These are phyloP conservation scores for Cavia aperea DNA, from an alignment of 2,113 vertebrate genomes.

Conservation along the genomic window DNA sequence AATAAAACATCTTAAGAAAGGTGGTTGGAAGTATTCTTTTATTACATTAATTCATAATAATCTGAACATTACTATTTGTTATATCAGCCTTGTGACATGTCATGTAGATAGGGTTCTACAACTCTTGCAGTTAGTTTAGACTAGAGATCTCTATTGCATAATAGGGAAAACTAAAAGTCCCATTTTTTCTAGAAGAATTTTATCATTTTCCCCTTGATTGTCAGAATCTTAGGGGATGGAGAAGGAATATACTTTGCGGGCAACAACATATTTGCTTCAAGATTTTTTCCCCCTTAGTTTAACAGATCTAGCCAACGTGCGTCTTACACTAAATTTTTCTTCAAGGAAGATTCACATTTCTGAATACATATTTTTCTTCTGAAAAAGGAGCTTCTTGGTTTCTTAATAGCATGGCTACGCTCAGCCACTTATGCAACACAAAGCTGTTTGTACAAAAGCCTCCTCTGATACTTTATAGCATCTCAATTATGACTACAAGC, in stretches of 20 bases:
- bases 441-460: background rate
- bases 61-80: background rate
- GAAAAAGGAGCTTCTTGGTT: background rate
- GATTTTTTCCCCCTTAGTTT: background rate
- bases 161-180: background rate
- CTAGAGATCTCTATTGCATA: background rate
- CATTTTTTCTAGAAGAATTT: background rate
- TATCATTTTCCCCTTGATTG: background rate
- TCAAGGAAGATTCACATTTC: background rate
- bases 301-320: background rate
- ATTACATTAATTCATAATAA: background rate
- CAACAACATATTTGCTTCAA: constrained; percentile 33
- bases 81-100: background rate
- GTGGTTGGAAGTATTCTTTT: background rate
- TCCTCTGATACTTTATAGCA: background rate
- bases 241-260: background rate
- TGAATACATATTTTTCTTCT: background rate
- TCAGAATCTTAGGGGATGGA: background rate
- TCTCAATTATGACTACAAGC: background rate
- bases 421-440: background rate
- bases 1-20: background rate
- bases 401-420: background rate
- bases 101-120: background rate
- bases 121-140: background rate
- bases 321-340: background rate